These are phyloP conservation scores for Podocnemis expansa DNA, from an alignment of 2,113 vertebrate species.

Conservation along the genomic window DNA sequence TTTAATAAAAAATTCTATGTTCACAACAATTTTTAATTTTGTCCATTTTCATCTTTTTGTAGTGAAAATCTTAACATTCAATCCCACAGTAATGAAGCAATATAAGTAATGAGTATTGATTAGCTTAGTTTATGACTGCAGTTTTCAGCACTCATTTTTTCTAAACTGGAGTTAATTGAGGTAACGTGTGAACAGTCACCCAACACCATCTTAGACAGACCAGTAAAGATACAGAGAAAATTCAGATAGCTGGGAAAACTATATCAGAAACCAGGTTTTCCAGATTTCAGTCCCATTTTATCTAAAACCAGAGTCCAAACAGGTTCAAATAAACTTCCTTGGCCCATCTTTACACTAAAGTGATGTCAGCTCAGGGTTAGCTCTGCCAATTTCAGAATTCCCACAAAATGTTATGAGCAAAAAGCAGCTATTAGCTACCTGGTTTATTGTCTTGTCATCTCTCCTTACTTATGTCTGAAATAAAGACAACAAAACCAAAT, in stretches of 20 bases:
- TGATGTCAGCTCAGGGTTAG: rapidly evolving
- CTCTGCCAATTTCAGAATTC: background rate
- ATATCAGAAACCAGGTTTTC: background rate
- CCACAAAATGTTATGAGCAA: rapidly evolving
- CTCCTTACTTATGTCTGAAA: background rate
- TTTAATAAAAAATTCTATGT: background rate
- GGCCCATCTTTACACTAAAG: background rate
- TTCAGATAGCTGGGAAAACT: background rate
- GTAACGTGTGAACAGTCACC: background rate
- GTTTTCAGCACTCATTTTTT: background rate
- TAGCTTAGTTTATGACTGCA: background rate
- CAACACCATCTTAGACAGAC: background rate
- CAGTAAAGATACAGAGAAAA: background rate
- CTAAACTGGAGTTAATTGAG: background rate
- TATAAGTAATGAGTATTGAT: background rate
- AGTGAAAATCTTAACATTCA: background rate
- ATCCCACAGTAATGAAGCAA: background rate
- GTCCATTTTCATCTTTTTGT: background rate
- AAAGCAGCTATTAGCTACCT: background rate
- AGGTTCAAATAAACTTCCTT: background rate
- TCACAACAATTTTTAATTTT: background rate
- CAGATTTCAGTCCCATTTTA: background rate
- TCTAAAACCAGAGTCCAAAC: background rate
- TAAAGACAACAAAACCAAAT: background rate
- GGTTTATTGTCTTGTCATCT: background rate